A percentile compares a stretch with the other conserved stretches of the same genome.
phyloP scores from a whole-genome alignment of 1,140 invertebrate genomes.

The Drosophila yakuba region DNA sequence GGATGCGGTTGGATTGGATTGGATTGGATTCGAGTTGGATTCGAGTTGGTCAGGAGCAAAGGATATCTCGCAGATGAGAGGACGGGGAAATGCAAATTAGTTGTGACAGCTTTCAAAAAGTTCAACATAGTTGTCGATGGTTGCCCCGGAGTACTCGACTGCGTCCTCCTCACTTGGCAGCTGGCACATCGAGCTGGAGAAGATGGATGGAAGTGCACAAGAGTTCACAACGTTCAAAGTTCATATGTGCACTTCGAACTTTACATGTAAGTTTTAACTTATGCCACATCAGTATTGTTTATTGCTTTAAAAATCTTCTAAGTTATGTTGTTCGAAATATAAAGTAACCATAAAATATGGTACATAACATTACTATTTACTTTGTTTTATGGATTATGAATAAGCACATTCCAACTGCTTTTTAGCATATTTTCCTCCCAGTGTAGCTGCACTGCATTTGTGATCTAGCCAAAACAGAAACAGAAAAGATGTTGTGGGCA shows the following conservation, averaged over 20 bases:
- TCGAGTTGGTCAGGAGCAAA: slow-evolving; percentile 1
- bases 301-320: no score
- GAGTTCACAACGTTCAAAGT: slow-evolving; percentile 60
- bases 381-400: no score
- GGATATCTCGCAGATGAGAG: neutral
- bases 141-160: neutral
- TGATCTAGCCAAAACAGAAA: neutral
- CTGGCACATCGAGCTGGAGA: slow-evolving; percentile 14
- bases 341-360: no score
- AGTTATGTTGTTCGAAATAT: no score
- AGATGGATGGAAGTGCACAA: neutral
- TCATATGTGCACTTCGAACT: slow-evolving; percentile 50
- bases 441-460: slow-evolving; percentile 23
- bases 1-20: slow-evolving; percentile 15
- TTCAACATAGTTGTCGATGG: slow-evolving; percentile 74
- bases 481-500: neutral
- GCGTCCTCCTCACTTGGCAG: slow-evolving; percentile 27
- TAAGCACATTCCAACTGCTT: no score
- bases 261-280: no score
- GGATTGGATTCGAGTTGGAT: slow-evolving; percentile 10
- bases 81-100: slow-evolving; percentile 68
- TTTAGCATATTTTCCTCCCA: neutral
- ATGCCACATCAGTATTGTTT: no score
- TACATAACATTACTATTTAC: no score
- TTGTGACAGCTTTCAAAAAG: slow-evolving; percentile 82